Evolutionary conservation across 2,888 invertebrate species (phyloP).

Genomic region (Acrobasis repandana): DNA sequence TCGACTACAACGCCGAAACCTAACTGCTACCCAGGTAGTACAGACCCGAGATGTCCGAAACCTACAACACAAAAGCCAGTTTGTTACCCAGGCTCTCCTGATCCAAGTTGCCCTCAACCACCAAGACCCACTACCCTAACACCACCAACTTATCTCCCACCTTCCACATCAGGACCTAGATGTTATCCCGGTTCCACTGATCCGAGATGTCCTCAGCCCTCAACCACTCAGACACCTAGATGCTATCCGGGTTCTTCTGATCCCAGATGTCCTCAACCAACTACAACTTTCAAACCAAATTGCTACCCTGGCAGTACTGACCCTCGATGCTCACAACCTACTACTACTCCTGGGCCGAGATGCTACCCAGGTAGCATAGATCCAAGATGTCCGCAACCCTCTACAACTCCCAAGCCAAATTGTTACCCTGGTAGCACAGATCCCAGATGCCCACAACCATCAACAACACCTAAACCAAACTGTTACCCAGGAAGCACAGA

Average conservation of each 20-base stretch:
- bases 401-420: slow-evolving; percentile 35
- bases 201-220: slow-evolving; percentile 21
- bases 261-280: slow-evolving; percentile 40
- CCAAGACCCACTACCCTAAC: slow-evolving; percentile 34
- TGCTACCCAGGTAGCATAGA: slow-evolving; percentile 48
- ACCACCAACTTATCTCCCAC: slow-evolving; percentile 24
- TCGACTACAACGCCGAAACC: slow-evolving; percentile 42
- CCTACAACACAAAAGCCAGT: slow-evolving; percentile 29
- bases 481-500: slow-evolving; percentile 42
- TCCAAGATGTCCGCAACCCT: slow-evolving; percentile 48
- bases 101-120: slow-evolving; percentile 46
- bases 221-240: slow-evolving; percentile 29
- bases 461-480: slow-evolving; percentile 34
- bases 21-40: slow-evolving; percentile 46
- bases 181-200: slow-evolving; percentile 49
- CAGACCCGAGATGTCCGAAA: slow-evolving; percentile 54
- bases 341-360: slow-evolving; percentile 33
- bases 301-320: slow-evolving; percentile 47
- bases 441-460: slow-evolving; percentile 40
- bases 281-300: slow-evolving; percentile 35
- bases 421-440: slow-evolving; percentile 46
- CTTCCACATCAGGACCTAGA: neutral
- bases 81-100: slow-evolving; percentile 13
- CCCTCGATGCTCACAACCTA: slow-evolving; percentile 39
- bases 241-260: slow-evolving; percentile 47